Base-by-base conservation (phyloP, 2,113 vertebrate genomes). In the Alaudala cheleensis region DNA sequence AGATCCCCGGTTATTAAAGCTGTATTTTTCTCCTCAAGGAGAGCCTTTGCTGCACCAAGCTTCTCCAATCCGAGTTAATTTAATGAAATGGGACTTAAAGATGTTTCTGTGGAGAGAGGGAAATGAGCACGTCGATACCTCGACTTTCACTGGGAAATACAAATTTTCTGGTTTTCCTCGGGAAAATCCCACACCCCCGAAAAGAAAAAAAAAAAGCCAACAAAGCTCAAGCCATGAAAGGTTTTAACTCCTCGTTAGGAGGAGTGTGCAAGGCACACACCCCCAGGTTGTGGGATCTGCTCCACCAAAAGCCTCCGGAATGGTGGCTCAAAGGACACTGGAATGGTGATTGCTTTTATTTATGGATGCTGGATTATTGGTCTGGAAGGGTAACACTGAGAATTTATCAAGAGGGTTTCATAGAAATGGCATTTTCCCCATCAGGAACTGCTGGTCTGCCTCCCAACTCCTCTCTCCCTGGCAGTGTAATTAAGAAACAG, bases 11-110 rank as follows among this genome's bases (percentile, higher is more conserved):
- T 90, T 95, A 95, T 85, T 95, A 92, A 95, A 92, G 73, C 78
- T 85, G 8, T 77, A 81, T 94, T 93, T 93, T 96, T 95, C 74
- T 91, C 54, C 76, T 92, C 64, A 70, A 92, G 58, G 73, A 97
- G 60, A 92, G 57, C 22, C 53, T 88, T 92, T 84, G 42, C 83
- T 31, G 45, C 53, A 67, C n/a, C 53, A 47, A 0, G 1, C 51
- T 92, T 89, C 67, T 60, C 51, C 51, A 44, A 69, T 92, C 58
- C 78, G 73, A 77, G 91, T 80, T 87, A 76, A 89, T 95, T 91
- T 88, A 89, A 91, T 89, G 73, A 74, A 39, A 57, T 2, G 1
- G 49, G 65, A n/a, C 23, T 92, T 94, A 69, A 82, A 85, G 92
- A 88, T 22, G 54, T 64, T 74, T 64, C 70, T 69, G 8, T 28